These are phyloP conservation scores for Tympanoctomys barrerae DNA, from an alignment of 2,797 vertebrate genomes.

Conservation along the genomic window DNA sequence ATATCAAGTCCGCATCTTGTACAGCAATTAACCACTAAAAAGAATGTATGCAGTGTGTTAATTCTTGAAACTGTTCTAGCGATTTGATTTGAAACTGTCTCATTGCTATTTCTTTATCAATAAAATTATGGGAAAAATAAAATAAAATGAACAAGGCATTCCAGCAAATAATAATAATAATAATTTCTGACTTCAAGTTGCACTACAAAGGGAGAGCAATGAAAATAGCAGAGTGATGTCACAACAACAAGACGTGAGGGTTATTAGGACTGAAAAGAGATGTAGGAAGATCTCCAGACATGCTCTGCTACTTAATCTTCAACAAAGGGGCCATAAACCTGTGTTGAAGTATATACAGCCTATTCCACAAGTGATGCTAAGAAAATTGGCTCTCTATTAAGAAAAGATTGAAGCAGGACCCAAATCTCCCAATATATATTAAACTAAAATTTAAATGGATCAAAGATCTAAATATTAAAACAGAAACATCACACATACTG, in stretches of 20 bases:
- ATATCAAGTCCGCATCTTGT: no score
- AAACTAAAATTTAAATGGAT: background rate
- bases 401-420: background rate
- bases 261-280: background rate
- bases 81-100: no score
- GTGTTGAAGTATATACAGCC: background rate
- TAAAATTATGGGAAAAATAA: no score
- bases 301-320: background rate
- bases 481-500: background rate
- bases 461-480: background rate
- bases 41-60: no score
- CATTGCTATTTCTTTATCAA: no score
- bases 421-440: background rate
- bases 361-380: background rate
- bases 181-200: background rate
- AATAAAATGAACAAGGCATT: no score
- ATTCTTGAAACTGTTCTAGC: no score
- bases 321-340: background rate
- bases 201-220: background rate
- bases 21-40: no score
- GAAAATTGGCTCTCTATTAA: background rate
- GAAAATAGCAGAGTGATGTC: background rate
- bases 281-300: background rate
- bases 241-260: background rate
- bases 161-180: no score